Evolutionary conservation across 2,888 invertebrate species (phyloP).

Genomic region (Lepidonotus clava): DNA sequence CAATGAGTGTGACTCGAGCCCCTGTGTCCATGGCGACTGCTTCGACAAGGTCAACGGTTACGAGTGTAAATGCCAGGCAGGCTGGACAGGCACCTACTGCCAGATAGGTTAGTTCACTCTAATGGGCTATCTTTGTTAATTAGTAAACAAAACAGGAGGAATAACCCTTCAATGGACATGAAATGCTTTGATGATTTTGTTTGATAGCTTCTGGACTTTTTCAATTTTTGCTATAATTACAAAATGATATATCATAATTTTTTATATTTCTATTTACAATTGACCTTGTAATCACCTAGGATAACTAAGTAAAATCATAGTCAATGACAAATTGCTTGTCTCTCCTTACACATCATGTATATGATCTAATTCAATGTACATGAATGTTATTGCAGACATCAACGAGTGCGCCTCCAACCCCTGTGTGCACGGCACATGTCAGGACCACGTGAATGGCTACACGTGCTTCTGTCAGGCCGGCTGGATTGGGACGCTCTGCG

Average conservation of each 20-base stretch:
- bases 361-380: not conserved
- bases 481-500: conserved; percentile 86
- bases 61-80: conserved; percentile 86
- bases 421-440: conserved; percentile 58
- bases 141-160: too few relatives aligned
- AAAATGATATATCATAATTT: too few relatives aligned
- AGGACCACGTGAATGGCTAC: conserved; percentile 51
- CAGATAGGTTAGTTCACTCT: too few relatives aligned
- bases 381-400: conserved; percentile 57
- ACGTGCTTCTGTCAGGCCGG: conserved; percentile 59
- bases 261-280: too few relatives aligned
- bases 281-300: too few relatives aligned
- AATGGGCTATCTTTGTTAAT: too few relatives aligned
- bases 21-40: conserved; percentile 57
- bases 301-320: too few relatives aligned
- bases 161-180: too few relatives aligned
- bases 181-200: too few relatives aligned
- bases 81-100: conserved; percentile 61
- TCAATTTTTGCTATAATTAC: too few relatives aligned
- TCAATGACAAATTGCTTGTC: not conserved
- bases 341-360: not conserved
- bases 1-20: conserved; percentile 66
- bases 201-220: too few relatives aligned
- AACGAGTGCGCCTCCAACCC: conserved; percentile 59
- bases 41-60: conserved; percentile 82